phyloP scores from a whole-genome alignment of 2,888 invertebrate species.

The Lepidocyrtinus sp. region DNA sequence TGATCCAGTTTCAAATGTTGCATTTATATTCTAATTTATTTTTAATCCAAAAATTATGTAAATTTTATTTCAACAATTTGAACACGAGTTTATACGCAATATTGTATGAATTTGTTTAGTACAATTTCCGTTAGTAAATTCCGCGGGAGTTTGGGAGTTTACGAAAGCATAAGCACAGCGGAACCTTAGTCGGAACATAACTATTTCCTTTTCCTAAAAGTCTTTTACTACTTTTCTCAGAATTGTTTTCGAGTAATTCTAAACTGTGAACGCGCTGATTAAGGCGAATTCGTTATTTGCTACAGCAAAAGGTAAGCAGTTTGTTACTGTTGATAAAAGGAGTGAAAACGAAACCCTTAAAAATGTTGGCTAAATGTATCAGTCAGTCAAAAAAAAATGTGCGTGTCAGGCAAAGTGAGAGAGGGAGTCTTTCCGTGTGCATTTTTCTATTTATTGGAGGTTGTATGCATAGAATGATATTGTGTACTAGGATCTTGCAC shows the following conservation, averaged over 20 bases:
- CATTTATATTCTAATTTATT: no score
- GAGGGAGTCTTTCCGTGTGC: conserved; percentile 38
- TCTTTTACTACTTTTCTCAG: not conserved
- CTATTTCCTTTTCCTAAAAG: not conserved
- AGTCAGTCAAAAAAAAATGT: conserved; percentile 40
- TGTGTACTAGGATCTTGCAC: conserved; percentile 48
- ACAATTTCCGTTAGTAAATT: no score
- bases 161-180: not conserved
- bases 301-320: not conserved
- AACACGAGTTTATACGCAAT: no score
- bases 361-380: not conserved
- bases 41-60: no score
- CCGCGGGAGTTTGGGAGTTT: no score
- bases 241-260: not conserved
- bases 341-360: not conserved
- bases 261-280: not conserved
- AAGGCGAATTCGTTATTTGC: not conserved
- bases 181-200: no score
- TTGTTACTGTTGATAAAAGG: not conserved
- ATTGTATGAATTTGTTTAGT: no score
- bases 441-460: conserved; percentile 27
- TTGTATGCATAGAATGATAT: conserved; percentile 24
- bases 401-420: not conserved
- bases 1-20: no score
- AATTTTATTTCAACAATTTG: no score